phyloP scores from a whole-genome alignment of 2,797 vertebrate genomes.

The Orestias chungarensis region DNA sequence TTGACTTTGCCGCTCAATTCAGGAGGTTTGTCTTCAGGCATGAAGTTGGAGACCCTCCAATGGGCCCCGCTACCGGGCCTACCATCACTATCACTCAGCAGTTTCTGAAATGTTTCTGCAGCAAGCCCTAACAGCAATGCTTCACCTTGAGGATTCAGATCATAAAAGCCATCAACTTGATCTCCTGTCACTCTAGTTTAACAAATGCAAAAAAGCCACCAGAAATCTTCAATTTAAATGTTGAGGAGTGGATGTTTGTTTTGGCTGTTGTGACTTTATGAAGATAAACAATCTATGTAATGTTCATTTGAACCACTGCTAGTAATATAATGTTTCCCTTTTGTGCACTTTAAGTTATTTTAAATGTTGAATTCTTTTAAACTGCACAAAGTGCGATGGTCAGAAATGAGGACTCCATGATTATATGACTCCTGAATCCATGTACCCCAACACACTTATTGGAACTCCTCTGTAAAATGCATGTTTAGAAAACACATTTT shows the following conservation, averaged over 20 bases:
- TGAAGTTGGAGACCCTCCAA: conserved; percentile 31
- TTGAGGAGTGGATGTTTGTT: neutral
- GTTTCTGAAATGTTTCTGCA: conserved; percentile 29
- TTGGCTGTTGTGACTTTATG: no score
- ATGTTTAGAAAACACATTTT: no score
- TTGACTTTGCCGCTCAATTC: conserved; percentile 70
- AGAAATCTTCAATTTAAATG: neutral
- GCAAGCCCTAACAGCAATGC: conserved; percentile 38
- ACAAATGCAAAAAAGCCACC: neutral
- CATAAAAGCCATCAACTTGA: conserved; percentile 18
- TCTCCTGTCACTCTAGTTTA: conserved; percentile 1
- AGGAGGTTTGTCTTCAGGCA: conserved; percentile 50
- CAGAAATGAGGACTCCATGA: no score
- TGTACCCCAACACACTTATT: no score
- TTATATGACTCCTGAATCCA: neutral
- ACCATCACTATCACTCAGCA: conserved; percentile 30
- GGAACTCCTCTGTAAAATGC: no score
- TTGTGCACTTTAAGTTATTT: neutral
- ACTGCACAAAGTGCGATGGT: neutral
- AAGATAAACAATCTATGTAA: neutral
- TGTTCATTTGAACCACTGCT: neutral
- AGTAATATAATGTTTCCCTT: neutral
- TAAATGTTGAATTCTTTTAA: neutral
- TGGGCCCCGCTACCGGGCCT: conserved; percentile 40
- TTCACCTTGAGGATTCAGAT: conserved; percentile 41